phyloP scores from a whole-genome alignment of 1,140 invertebrate genomes.

The Diorhabda elongata region DNA sequence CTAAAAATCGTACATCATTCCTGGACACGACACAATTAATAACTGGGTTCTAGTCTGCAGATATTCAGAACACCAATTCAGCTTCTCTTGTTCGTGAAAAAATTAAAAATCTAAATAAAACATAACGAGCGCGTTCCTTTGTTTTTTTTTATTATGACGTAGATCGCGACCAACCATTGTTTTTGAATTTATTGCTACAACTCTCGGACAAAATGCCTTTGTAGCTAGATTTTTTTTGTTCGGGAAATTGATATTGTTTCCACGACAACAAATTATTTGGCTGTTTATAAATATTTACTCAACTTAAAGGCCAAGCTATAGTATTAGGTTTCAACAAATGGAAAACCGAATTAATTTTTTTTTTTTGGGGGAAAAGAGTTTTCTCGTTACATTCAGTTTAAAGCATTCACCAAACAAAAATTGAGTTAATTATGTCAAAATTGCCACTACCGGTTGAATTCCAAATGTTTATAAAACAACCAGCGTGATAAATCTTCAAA shows the following conservation, averaged over 20 bases:
- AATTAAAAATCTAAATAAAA: conserved; percentile 42
- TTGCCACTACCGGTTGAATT: no score
- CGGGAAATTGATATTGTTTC: conserved; percentile 35
- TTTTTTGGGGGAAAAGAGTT: no score
- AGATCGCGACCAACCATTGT: conserved; percentile 37
- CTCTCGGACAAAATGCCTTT: conserved; percentile 30
- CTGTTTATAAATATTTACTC: not conserved
- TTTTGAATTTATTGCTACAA: conserved; percentile 35
- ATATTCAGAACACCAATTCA: conserved; percentile 26
- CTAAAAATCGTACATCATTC: conserved; percentile 41
- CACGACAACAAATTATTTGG: not conserved
- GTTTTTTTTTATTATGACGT: conserved; percentile 31
- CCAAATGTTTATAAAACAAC: no score
- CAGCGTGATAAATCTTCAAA: no score
- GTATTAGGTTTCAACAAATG: no score
- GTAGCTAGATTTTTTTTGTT: conserved; percentile 25
- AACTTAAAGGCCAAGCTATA: not conserved
- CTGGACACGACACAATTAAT: conserved; percentile 38
- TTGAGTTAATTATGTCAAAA: no score
- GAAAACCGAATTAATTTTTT: no score
- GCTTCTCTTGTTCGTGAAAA: conserved; percentile 33
- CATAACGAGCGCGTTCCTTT: conserved; percentile 34
- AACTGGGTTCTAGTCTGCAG: conserved; percentile 30
- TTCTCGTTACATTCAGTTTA: no score
- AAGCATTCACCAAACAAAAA: no score